A percentile compares a stretch with the other conserved stretches of the same genome.
phyloP scores from a whole-genome alignment of 2,888 invertebrate genomes.

The Allacma fusca region DNA sequence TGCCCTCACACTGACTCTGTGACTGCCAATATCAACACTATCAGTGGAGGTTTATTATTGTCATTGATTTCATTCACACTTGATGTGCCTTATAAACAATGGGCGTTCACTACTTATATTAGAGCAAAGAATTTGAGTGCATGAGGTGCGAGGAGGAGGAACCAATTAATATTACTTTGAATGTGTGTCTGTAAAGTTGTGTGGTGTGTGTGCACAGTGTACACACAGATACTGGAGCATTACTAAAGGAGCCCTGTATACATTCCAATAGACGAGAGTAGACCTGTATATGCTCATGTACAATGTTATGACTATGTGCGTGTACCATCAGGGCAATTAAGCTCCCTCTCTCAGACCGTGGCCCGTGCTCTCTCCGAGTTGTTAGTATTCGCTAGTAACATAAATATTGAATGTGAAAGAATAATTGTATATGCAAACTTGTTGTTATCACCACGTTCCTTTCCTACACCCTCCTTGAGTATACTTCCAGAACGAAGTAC shows the following conservation, averaged over 20 bases:
- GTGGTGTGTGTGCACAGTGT: neutral
- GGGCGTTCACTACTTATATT: conserved; percentile 32
- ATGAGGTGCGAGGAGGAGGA: neutral
- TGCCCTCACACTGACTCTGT: too few species aligned
- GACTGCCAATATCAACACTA: too few species aligned
- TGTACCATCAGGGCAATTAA: neutral
- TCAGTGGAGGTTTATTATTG: neutral
- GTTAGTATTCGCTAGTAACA: neutral
- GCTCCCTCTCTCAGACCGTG: neutral
- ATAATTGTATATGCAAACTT: conserved; percentile 3
- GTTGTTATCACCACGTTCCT: neutral
- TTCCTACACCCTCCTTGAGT: neutral
- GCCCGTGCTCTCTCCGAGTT: neutral
- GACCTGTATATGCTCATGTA: too few species aligned
- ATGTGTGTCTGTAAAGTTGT: neutral
- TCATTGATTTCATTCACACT: conserved; percentile 26
- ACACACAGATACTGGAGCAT: neutral
- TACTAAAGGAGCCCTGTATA: too few species aligned
- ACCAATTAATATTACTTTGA: conserved; percentile 36
- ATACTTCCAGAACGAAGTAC: too few species aligned
- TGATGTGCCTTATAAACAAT: conserved; percentile 31
- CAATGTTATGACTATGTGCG: neutral
- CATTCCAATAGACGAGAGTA: too few species aligned
- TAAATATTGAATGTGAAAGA: conserved; percentile 8
- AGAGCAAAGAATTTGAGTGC: neutral